A percentile compares a stretch with the other conserved stretches of the same genome.
Conservation (phyloP, 2,888 invertebrate genomes). For the Chymomyza fuscimana region DNA sequence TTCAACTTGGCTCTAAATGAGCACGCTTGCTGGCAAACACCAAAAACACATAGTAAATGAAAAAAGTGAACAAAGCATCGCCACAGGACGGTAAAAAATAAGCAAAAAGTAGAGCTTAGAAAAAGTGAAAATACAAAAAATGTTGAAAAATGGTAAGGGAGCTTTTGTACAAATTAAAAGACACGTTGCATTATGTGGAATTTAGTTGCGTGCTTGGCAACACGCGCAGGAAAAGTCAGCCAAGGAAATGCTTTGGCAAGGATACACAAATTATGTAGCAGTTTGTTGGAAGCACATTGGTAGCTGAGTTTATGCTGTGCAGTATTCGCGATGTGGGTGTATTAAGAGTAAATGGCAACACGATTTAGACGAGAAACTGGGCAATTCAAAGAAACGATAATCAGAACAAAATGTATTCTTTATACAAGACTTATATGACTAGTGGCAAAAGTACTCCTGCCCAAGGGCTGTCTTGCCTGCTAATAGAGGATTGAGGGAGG, state of each 20-base stretch:
- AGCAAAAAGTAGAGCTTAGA: not conserved
- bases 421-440: no score
- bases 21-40: not conserved
- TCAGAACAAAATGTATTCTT: no score
- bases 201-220: conserved; percentile 1
- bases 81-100: not conserved
- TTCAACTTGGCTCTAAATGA: conserved; percentile 4
- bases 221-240: conserved; percentile 4
- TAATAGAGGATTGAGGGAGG: no score
- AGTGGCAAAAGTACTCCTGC: no score
- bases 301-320: not conserved
- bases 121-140: not conserved
- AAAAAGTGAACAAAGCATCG: not conserved
- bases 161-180: conserved; percentile 5
- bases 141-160: not conserved
- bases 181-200: conserved; percentile 9
- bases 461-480: no score
- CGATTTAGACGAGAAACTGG: no score
- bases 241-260: conserved; percentile 5
- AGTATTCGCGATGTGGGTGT: not conserved
- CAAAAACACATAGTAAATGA: not conserved
- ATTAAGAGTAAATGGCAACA: no score
- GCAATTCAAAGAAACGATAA: no score
- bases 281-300: not conserved
- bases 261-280: not conserved